Conservation (phyloP, 1,140 invertebrate species). For the Procambarus virginalis region DNA sequence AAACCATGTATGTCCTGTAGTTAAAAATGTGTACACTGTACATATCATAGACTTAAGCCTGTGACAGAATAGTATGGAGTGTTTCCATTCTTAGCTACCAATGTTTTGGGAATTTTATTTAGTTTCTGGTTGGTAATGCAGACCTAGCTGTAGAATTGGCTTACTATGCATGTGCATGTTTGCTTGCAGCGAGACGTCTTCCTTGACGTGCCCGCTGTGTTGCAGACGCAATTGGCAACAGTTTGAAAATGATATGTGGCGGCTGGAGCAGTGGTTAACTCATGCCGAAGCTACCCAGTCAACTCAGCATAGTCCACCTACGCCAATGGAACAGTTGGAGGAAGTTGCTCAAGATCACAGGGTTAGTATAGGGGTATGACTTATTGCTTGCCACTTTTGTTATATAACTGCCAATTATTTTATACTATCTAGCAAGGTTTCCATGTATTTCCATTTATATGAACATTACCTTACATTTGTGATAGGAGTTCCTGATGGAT, state of each 20-base stretch:
- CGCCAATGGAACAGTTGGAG: conserved; percentile 87
- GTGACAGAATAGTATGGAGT: not conserved
- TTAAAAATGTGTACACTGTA: not conserved
- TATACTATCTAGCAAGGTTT: not conserved
- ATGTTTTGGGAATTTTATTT: not conserved
- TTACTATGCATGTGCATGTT: conserved; percentile 79
- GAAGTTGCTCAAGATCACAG: conserved; percentile 85
- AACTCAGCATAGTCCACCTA: conserved; percentile 80
- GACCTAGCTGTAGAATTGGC: conserved; percentile 18
- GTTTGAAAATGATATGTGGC: conserved; percentile 90
- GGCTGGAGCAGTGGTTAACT: conserved; percentile 91
- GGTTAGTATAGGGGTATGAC: conserved; percentile 71
- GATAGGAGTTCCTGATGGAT: conserved; percentile 84
- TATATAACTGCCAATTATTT: not conserved
- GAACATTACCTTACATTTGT: not conserved
- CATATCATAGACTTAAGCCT: not conserved
- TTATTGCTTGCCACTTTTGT: conserved; percentile 4
- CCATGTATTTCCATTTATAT: not conserved
- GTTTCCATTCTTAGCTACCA: not conserved
- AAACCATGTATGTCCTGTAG: too few species aligned
- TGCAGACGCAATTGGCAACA: conserved; percentile 91
- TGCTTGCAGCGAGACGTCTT: conserved; percentile 81
- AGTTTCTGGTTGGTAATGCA: not conserved
- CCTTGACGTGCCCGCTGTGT: conserved; percentile 79
- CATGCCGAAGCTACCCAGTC: conserved; percentile 88